phyloP scores from a whole-genome alignment of 2,888 invertebrate species.

The Pollenia angustigena region DNA sequence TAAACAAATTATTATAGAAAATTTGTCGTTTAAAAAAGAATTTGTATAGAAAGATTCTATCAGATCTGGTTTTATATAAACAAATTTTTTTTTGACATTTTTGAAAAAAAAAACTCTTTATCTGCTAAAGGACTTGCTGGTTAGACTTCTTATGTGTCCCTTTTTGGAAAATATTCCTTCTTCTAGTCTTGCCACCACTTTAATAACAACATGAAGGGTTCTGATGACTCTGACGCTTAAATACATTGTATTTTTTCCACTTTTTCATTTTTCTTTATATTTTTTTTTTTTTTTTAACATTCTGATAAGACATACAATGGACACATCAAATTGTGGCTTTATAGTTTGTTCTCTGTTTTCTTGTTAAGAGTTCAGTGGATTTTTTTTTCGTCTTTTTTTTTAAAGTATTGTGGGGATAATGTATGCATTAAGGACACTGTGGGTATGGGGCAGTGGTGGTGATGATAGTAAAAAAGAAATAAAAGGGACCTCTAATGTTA shows the following conservation, averaged over 20 bases:
- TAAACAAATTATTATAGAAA: no score
- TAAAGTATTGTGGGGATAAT: conserved; percentile 40
- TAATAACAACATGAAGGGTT: conserved; percentile 66
- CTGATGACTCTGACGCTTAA: conserved; percentile 74
- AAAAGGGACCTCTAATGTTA: conserved; percentile 48
- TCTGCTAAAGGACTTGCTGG: background rate
- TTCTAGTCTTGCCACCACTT: conserved; percentile 34
- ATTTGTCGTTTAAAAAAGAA: no score
- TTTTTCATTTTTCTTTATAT: conserved; percentile 28
- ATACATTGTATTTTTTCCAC: conserved; percentile 53
- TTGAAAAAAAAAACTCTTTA: no score
- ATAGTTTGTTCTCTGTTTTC: conserved; percentile 70
- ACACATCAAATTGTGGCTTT: conserved; percentile 83
- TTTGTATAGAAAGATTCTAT: no score
- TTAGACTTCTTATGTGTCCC: background rate
- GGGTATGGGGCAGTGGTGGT: background rate
- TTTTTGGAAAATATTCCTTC: conserved; percentile 21
- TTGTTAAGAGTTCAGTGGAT: conserved; percentile 60
- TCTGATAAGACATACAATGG: conserved; percentile 83
- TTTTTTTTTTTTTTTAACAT: conserved; percentile 47
- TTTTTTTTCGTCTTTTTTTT: conserved; percentile 20
- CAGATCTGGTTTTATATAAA: no score
- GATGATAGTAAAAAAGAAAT: conserved; percentile 45
- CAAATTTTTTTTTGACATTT: no score
- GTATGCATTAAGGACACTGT: conserved; percentile 43